phyloP scores from a whole-genome alignment of 2,113 vertebrate genomes.

The Prionailurus viverrinus region DNA sequence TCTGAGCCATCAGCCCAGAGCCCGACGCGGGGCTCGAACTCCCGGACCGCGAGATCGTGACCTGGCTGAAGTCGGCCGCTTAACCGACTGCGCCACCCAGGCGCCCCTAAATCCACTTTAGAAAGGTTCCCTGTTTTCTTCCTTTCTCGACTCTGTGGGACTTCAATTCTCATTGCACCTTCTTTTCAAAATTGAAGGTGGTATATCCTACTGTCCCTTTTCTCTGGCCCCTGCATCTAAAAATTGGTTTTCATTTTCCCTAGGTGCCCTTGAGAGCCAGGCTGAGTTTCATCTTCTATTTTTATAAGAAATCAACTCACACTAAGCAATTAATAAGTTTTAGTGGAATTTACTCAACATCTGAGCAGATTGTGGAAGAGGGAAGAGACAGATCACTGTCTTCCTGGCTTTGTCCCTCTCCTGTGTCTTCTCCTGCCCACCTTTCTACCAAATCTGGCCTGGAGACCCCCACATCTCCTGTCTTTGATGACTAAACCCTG shows the following conservation, averaged over 20 bases:
- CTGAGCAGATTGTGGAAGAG: background rate
- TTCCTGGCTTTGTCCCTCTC: background rate
- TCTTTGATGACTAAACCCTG: background rate
- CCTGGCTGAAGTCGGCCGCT: too few relatives aligned
- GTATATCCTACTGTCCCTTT: background rate
- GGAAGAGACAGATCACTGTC: background rate
- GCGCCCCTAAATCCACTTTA: background rate
- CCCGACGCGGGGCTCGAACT: too few relatives aligned
- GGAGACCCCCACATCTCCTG: background rate
- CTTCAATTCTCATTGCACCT: background rate
- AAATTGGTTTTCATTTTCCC: slow-evolving; percentile 10
- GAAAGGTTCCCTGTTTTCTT: background rate
- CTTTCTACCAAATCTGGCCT: background rate
- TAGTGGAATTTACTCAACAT: slow-evolving; percentile 13
- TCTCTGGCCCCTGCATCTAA: background rate
- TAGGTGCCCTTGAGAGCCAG: background rate
- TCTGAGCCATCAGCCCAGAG: too few relatives aligned
- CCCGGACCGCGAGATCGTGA: too few relatives aligned
- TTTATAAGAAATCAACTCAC: background rate
- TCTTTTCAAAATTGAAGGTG: slow-evolving; percentile 10
- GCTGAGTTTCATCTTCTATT: background rate
- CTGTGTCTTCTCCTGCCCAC: background rate
- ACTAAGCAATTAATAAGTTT: background rate
- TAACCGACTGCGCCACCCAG: too few relatives aligned
- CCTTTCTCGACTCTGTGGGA: background rate